Conservation (phyloP, 2,797 vertebrate genomes). For the Enteromius afrohamiltoni region DNA sequence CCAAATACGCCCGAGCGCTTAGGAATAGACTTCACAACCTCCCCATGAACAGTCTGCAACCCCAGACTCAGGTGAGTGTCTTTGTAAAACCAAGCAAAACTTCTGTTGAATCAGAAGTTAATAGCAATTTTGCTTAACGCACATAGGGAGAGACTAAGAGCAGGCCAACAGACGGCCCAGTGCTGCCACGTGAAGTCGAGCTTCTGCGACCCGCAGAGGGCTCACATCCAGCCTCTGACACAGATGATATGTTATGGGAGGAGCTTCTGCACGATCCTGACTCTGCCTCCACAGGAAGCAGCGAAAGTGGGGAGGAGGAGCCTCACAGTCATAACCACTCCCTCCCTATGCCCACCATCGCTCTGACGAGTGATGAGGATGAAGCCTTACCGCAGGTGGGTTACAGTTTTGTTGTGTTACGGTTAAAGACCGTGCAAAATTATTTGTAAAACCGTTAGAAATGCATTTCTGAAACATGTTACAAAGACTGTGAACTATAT, state of each 20-base stretch:
- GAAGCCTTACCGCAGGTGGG: constrained; percentile 87
- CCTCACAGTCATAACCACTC: constrained; percentile 65
- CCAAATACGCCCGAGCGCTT: constrained; percentile 72
- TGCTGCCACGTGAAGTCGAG: constrained; percentile 65
- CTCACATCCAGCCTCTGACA: constrained; percentile 89
- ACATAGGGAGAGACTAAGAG: constrained; percentile 63
- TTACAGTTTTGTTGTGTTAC: neutral
- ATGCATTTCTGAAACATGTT: too few relatives aligned
- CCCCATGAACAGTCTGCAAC: constrained; percentile 57
- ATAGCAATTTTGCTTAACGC: too few relatives aligned
- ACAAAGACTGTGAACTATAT: too few relatives aligned
- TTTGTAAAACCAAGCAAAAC: neutral
- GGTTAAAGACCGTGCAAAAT: too few relatives aligned
- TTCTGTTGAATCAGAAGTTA: too few relatives aligned
- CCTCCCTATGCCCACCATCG: constrained; percentile 68
- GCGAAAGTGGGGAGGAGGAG: constrained; percentile 87
- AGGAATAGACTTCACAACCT: constrained; percentile 75
- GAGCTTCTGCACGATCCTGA: constrained; percentile 93
- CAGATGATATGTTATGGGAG: constrained; percentile 95
- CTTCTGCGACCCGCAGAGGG: constrained; percentile 79
- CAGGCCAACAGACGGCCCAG: constrained; percentile 22
- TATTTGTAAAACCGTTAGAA: too few relatives aligned
- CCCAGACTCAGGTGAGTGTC: constrained; percentile 62
- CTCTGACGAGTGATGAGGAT: constrained; percentile 82
- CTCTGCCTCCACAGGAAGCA: constrained; percentile 87